Evolutionary conservation across 2,113 vertebrate genomes (phyloP).

Genomic region (Sisor rabdophorus): DNA sequence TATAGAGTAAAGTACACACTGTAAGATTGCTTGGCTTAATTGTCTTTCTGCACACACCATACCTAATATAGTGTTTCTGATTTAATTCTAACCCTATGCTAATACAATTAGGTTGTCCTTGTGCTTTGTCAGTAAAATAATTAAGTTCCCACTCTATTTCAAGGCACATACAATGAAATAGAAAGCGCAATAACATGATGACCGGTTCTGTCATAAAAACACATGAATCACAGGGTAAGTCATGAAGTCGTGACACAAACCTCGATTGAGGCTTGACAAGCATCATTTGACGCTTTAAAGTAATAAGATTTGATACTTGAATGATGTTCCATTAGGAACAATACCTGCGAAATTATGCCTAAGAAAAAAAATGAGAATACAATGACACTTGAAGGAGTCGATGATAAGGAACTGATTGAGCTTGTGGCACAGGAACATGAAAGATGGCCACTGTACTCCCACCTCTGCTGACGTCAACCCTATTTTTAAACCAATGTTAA

Average conservation of each 20-base stretch:
- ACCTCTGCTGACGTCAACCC: not conserved
- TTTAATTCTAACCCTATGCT: not conserved
- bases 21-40: not conserved
- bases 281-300: constrained; percentile 1
- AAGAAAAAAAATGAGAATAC: constrained; percentile 1
- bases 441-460: not conserved
- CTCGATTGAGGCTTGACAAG: not conserved
- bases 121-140: constrained; percentile 9
- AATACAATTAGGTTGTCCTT: not conserved
- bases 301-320: constrained; percentile 13
- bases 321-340: not conserved
- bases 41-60: not conserved
- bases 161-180: not conserved
- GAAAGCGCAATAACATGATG: not conserved
- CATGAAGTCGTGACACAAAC: not conserved
- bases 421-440: not conserved
- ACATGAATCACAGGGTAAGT: constrained; percentile 5
- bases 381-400: constrained; percentile 5
- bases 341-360: not conserved
- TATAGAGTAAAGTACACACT: not conserved
- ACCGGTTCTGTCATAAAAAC: not conserved
- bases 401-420: not conserved
- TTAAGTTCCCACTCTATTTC: not conserved
- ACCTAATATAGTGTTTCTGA: not conserved
- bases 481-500: not conserved